phyloP scores from a whole-genome alignment of 2,888 invertebrate genomes.

The Sympetrum striolatum region DNA sequence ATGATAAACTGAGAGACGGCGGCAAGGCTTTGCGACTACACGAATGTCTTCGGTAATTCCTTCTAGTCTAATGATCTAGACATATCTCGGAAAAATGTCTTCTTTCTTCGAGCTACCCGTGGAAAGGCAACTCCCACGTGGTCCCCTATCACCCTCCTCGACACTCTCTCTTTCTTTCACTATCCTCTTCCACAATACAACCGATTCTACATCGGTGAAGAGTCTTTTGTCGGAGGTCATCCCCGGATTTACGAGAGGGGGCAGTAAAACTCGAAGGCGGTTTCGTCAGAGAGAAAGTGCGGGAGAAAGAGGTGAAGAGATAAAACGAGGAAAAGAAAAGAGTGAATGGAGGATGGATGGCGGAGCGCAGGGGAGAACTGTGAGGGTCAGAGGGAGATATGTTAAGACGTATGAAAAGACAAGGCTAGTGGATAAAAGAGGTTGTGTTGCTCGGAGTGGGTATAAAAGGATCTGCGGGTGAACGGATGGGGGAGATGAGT shows the following conservation, averaged over 20 bases:
- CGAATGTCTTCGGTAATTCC: too few species aligned
- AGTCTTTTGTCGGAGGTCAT: neutral
- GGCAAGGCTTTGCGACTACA: too few species aligned
- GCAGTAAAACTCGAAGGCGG: neutral
- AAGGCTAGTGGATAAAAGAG: conserved; percentile 22
- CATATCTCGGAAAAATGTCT: too few species aligned
- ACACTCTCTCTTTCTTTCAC: neutral
- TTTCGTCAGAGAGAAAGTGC: neutral
- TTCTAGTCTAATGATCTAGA: too few species aligned
- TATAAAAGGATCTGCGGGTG: conserved; percentile 45
- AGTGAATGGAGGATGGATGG: neutral
- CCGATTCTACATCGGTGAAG: neutral
- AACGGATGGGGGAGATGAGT: conserved; percentile 45
- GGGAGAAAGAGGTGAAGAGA: neutral
- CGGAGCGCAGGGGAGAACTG: conserved; percentile 4
- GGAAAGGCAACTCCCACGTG: neutral
- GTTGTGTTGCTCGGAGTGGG: conserved; percentile 30
- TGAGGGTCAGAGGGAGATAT: conserved; percentile 48
- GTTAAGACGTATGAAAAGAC: neutral
- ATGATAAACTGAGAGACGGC: too few species aligned
- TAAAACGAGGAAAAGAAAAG: neutral
- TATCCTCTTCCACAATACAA: neutral
- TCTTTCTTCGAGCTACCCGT: too few species aligned
- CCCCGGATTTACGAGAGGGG: conserved; percentile 20
- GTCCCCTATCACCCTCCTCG: neutral